A percentile compares a stretch with the other conserved stretches of the same genome.
phyloP scores from a whole-genome alignment of 2,888 invertebrate genomes.

The Physocephala rufipes region DNA sequence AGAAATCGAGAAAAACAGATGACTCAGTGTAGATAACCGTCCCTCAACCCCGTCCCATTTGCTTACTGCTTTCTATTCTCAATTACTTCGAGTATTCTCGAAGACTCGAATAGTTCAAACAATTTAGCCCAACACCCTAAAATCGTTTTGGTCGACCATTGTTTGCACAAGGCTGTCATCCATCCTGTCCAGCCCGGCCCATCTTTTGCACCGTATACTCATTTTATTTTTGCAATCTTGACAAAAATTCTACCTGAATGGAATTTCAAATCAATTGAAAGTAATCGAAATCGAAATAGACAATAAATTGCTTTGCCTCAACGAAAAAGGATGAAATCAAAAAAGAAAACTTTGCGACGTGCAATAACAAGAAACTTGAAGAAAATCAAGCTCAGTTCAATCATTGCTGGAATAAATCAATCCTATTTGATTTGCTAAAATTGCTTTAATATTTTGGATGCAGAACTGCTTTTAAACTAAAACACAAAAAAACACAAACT shows the following conservation, averaged over 20 bases:
- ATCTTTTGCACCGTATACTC: constrained; percentile 10
- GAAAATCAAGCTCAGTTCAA: too few relatives aligned
- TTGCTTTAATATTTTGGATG: too few relatives aligned
- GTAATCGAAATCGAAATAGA: constrained; percentile 36
- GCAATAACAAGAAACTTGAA: too few relatives aligned
- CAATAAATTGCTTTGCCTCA: constrained; percentile 24
- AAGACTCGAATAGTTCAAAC: background rate
- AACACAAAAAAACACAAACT: too few relatives aligned
- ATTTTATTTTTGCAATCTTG: constrained; percentile 37
- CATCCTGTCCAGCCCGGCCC: background rate
- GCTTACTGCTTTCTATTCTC: background rate
- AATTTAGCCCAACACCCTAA: background rate
- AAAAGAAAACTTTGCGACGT: too few relatives aligned
- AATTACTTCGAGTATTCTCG: background rate
- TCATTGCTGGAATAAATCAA: too few relatives aligned
- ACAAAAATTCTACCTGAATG: constrained; percentile 39
- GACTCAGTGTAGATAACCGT: too few relatives aligned
- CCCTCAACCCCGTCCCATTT: background rate
- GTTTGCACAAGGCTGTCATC: background rate
- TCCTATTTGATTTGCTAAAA: too few relatives aligned
- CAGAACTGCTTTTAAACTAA: too few relatives aligned
- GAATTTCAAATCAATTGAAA: constrained; percentile 42
- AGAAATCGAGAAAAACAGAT: too few relatives aligned
- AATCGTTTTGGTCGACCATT: background rate
- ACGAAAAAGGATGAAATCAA: background rate